Base-by-base conservation (phyloP, 2,888 invertebrate species). In the Trichacis sp. region DNA sequence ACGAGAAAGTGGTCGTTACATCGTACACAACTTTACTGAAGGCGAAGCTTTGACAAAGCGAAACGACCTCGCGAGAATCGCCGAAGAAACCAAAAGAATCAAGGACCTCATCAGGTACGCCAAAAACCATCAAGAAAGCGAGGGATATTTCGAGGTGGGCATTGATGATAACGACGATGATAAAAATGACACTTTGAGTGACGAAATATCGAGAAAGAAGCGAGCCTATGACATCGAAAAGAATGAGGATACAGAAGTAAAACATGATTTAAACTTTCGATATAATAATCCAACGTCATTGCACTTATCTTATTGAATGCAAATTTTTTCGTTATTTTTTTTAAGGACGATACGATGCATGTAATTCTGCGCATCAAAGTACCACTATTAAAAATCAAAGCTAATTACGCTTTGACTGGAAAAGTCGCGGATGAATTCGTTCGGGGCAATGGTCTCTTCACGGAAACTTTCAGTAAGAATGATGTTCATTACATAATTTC, bases 291-390 rank as follows among this genome's bases (percentile, higher is more conserved):
- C n/a, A n/a, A n/a, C n/a, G n/a, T n/a, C n/a, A n/a, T n/a, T n/a
- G n/a, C n/a, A n/a, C n/a, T n/a, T n/a, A n/a, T n/a, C n/a, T n/a
- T n/a, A n/a, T n/a, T n/a, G n/a, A n/a, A n/a, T n/a, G n/a, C n/a
- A n/a, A n/a, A n/a, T n/a, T n/a, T n/a, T n/a, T n/a, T n/a, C n/a
- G n/a, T 24, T 24, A 3, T 24, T 24, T 5, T 59, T 29, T 71
- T 73, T 29, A 66, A 83, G 83, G 83, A 82, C n/a, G 81, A 83
- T 62, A 74, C 80, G 61, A 83, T 84, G 79, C 83, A 81, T 66
- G 77, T 83, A 49, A 77, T 81, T 29, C 64, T 81, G 68, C 78
- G 74, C 63, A 72, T 84, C 55, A 79, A 73, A 29, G 78, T 80
- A 14, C 83, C 83, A 0, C 46, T 73, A 56, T 72, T 84, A 49